Conservation (phyloP, 2,888 invertebrate genomes). For the Mesorhabditis spiculigera region DNA sequence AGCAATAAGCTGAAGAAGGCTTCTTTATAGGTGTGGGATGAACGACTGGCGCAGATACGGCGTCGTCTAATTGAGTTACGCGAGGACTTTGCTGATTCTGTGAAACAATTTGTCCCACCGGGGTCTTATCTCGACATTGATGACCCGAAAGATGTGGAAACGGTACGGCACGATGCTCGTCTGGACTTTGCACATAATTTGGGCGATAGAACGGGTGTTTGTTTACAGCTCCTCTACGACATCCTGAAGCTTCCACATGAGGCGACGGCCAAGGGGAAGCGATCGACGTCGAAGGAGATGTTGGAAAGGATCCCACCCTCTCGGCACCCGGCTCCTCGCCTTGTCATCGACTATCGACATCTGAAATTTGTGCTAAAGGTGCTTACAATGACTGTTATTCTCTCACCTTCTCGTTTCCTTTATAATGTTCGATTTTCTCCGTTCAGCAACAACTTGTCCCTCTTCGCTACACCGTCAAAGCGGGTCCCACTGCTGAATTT, state of each 20-base stretch:
- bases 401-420: no score
- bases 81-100: not conserved
- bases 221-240: not conserved
- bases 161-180: not conserved
- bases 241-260: not conserved
- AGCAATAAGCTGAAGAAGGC: not conserved
- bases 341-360: conserved; percentile 34
- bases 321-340: not conserved
- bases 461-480: no score
- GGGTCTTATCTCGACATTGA: not conserved
- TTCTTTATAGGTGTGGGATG: not conserved
- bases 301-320: not conserved
- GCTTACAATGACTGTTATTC: no score
- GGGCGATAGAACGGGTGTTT: no score
- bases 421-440: no score
- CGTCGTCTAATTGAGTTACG: not conserved
- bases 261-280: not conserved
- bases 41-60: not conserved
- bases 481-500: no score
- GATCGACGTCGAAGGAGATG: conserved; percentile 1
- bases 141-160: not conserved
- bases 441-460: no score
- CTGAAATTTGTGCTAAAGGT: not conserved
- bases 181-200: not conserved
- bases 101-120: no score